Conservation (phyloP, 2,113 vertebrate species). For the Heterochromis multidens region DNA sequence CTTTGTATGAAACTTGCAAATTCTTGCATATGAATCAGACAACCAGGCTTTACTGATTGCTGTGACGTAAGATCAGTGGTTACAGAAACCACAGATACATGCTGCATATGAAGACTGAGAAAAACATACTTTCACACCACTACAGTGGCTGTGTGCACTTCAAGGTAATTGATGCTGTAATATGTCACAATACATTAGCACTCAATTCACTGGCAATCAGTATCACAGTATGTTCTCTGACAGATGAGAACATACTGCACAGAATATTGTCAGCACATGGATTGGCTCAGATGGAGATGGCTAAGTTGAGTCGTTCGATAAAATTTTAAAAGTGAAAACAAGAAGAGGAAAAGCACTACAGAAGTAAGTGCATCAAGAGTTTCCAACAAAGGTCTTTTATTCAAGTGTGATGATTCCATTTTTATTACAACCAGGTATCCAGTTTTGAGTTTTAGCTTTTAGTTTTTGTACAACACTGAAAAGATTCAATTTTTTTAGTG, state of each 20-base stretch:
- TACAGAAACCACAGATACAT: conserved; percentile 35
- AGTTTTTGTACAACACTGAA: not conserved
- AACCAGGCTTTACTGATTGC: not conserved
- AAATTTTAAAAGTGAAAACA: not conserved
- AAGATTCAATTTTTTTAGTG: not conserved
- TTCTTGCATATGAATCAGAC: not conserved
- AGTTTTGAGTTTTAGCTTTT: not conserved
- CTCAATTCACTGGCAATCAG: not conserved
- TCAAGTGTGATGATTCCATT: not conserved
- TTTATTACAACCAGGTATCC: not conserved
- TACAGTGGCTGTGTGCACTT: not conserved
- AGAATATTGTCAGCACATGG: not conserved
- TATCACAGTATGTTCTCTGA: not conserved
- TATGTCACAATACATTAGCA: not conserved
- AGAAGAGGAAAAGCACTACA: not conserved
- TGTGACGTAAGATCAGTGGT: conserved; percentile 30
- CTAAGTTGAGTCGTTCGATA: not conserved
- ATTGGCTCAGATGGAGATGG: not conserved
- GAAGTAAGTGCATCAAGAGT: not conserved
- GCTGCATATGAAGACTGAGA: not conserved
- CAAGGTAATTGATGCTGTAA: not conserved
- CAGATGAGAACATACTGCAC: not conserved
- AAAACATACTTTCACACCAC: not conserved
- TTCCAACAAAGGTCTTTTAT: not conserved
- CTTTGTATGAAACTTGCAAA: not conserved